These are phyloP conservation scores for Mastacembelus armatus DNA, from an alignment of 2,797 vertebrate species.

Conservation along the genomic window DNA sequence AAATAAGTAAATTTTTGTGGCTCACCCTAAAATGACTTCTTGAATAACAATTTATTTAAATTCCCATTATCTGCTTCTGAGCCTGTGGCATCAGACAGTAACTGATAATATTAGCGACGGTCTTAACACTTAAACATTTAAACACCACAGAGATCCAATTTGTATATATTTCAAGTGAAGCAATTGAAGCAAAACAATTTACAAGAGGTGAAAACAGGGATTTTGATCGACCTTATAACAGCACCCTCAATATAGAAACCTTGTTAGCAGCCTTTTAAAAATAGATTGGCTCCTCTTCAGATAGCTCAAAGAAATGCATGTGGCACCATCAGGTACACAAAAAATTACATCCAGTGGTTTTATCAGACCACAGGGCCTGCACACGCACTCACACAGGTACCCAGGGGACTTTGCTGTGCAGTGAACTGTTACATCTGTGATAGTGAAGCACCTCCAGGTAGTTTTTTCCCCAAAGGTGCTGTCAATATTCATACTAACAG, in stretches of 20 bases:
- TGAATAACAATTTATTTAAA: no score
- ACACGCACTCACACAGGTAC: neutral
- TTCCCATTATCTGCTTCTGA: neutral
- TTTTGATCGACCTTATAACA: neutral
- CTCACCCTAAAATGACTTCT: no score
- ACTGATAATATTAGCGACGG: neutral
- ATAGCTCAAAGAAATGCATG: neutral
- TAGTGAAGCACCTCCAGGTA: neutral
- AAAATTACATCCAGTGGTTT: neutral
- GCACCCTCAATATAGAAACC: neutral
- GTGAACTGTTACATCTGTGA: neutral
- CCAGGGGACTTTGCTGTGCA: slow-evolving; percentile 16
- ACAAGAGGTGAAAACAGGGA: no score
- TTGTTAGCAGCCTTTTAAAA: slow-evolving; percentile 1
- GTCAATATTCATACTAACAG: neutral
- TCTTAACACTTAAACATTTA: neutral
- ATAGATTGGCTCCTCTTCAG: neutral
- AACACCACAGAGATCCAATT: neutral
- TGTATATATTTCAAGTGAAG: neutral
- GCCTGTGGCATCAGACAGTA: neutral
- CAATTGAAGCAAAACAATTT: no score
- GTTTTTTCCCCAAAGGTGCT: neutral
- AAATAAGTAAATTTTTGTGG: no score
- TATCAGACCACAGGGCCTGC: neutral
- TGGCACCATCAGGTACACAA: neutral